Percentiles rank a stretch among this genome's conserved stretches.
Conservation (phyloP, 2,888 invertebrate species). For the Drosophila lacicola region DNA sequence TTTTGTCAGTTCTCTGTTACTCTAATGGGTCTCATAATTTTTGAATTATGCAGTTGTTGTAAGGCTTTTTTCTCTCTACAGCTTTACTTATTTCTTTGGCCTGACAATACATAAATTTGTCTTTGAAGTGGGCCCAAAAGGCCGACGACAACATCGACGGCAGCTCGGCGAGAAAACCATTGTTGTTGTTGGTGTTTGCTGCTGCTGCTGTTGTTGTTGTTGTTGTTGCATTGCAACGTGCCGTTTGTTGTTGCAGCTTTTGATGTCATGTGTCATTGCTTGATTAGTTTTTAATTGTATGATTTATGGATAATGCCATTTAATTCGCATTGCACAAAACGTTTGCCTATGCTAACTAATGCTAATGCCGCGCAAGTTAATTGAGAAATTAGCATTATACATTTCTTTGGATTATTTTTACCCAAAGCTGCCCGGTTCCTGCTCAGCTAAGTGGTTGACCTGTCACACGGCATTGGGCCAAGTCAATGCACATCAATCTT, state of each 20-base stretch:
- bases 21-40: slow-evolving; percentile 75
- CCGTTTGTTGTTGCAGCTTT: slow-evolving; percentile 58
- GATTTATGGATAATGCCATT: slow-evolving; percentile 65
- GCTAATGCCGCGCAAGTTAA: slow-evolving; percentile 63
- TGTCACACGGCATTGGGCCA: slow-evolving; percentile 39
- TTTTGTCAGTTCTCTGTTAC: slow-evolving; percentile 61
- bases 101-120: slow-evolving; percentile 78
- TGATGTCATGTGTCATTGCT: slow-evolving; percentile 76
- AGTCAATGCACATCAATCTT: slow-evolving; percentile 71
- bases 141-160: slow-evolving; percentile 53
- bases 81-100: slow-evolving; percentile 45
- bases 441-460: slow-evolving; percentile 31
- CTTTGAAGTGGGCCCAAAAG: slow-evolving; percentile 76
- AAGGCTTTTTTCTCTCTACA: slow-evolving; percentile 37
- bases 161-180: slow-evolving; percentile 55
- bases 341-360: slow-evolving; percentile 61
- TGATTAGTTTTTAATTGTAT: slow-evolving; percentile 80
- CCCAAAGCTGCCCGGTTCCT: slow-evolving; percentile 9
- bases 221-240: slow-evolving; percentile 55
- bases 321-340: slow-evolving; percentile 66
- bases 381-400: slow-evolving; percentile 73
- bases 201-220: slow-evolving; percentile 13
- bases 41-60: slow-evolving; percentile 69
- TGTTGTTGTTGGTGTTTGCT: slow-evolving; percentile 33
- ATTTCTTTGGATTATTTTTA: slow-evolving; percentile 38